Percentiles rank a stretch among this genome's conserved stretches.
phyloP scores from a whole-genome alignment of 1,140 invertebrate genomes.

The Bilobella aurantiaca region DNA sequence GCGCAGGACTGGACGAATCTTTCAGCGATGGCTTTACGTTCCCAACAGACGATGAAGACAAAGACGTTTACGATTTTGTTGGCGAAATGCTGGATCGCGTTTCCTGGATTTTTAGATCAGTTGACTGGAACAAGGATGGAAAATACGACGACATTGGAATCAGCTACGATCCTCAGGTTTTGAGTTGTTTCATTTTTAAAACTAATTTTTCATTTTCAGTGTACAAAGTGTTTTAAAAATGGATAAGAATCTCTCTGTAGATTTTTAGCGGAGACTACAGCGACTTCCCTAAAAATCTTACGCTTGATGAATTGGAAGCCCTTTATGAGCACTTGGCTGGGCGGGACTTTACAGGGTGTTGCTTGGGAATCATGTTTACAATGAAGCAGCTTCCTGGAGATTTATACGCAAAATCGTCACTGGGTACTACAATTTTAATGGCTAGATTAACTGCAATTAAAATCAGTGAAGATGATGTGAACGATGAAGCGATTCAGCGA shows the following conservation, averaged over 20 bases:
- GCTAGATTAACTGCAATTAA: background rate
- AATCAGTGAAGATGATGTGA: background rate
- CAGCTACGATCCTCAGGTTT: conserved; percentile 18
- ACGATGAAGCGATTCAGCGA: background rate
- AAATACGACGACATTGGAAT: conserved; percentile 29
- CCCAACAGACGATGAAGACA: background rate
- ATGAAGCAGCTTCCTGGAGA: conserved; percentile 26
- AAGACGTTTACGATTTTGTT: conserved; percentile 1
- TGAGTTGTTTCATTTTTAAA: background rate
- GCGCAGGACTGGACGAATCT: conserved; percentile 12
- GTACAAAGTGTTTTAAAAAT: too few relatives aligned
- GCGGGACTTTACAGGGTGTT: conserved; percentile 29
- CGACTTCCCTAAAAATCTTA: background rate
- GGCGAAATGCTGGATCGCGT: conserved; percentile 22
- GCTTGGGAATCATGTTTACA: conserved; percentile 30
- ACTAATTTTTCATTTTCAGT: too few relatives aligned
- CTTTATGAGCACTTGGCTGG: conserved; percentile 9
- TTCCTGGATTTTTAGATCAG: conserved; percentile 31
- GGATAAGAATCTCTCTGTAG: too few relatives aligned
- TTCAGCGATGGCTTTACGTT: conserved; percentile 15
- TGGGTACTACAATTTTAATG: conserved; percentile 2
- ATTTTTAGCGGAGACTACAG: too few relatives aligned
- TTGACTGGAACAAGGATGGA: conserved; percentile 26
- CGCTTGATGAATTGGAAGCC: conserved; percentile 19
- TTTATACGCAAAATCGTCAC: conserved; percentile 1